phyloP scores from a whole-genome alignment of 2,888 invertebrate genomes.

The Teleogryllus oceanicus region DNA sequence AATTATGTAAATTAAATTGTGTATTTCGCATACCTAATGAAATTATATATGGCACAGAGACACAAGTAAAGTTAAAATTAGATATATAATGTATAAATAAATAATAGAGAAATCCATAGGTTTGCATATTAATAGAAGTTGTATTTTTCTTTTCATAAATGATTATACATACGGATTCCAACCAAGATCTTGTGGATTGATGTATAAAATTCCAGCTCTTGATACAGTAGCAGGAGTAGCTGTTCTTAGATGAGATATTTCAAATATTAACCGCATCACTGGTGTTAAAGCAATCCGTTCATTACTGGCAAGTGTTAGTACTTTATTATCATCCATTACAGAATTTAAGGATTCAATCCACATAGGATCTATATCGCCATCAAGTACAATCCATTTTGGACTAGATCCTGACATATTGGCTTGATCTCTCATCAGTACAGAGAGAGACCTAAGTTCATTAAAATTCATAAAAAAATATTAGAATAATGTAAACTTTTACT shows the following conservation, averaged over 20 bases:
- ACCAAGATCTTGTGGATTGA: constrained; percentile 90
- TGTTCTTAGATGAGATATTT: constrained; percentile 82
- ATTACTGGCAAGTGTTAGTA: constrained; percentile 88
- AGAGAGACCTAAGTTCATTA: constrained; percentile 68
- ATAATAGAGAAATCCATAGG: no score
- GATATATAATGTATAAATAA: no score
- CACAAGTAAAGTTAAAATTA: neutral
- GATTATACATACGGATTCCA: constrained; percentile 78
- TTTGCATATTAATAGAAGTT: neutral
- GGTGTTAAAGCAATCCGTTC: constrained; percentile 88
- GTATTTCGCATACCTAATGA: no score
- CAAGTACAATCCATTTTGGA: constrained; percentile 92
- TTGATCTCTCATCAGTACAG: constrained; percentile 89
- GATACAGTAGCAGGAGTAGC: constrained; percentile 96
- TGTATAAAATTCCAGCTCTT: constrained; percentile 88
- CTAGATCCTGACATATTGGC: constrained; percentile 82
- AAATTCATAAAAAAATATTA: no score
- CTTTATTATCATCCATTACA: constrained; percentile 96
- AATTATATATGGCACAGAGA: no score
- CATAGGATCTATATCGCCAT: constrained; percentile 97
- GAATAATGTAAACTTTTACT: no score
- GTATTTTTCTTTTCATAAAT: neutral
- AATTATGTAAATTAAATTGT: no score
- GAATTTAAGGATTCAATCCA: constrained; percentile 97
- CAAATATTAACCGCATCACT: constrained; percentile 87